Conservation (phyloP, 2,888 invertebrate genomes). For the Ischnus inquisitorius region DNA sequence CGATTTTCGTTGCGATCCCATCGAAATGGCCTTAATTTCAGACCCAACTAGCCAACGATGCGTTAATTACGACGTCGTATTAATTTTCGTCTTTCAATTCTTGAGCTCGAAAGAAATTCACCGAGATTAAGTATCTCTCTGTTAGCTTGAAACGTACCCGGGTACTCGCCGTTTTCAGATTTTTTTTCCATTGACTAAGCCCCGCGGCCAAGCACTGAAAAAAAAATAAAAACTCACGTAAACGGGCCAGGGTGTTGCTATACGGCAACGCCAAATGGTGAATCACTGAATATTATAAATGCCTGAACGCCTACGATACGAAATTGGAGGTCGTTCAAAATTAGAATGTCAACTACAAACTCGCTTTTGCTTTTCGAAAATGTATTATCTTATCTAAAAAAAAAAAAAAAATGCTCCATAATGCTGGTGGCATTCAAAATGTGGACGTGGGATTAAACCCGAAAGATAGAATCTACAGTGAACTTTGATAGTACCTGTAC, state of each 20-base stretch:
- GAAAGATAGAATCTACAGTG: slow-evolving; percentile 35
- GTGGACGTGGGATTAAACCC: background rate
- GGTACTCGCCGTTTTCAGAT: too few species aligned
- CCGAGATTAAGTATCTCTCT: background rate
- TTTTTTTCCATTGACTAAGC: too few species aligned
- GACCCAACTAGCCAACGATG: slow-evolving; percentile 60
- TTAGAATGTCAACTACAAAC: too few species aligned
- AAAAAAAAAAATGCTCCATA: background rate
- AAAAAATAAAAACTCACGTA: too few species aligned
- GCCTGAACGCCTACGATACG: too few species aligned
- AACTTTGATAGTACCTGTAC: slow-evolving; percentile 30
- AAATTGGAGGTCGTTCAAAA: too few species aligned
- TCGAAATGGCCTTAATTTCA: slow-evolving; percentile 50
- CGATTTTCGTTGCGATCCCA: slow-evolving; percentile 43
- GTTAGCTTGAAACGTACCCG: background rate
- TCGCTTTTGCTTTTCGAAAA: too few species aligned
- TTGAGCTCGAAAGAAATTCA: background rate
- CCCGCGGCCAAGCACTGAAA: too few species aligned
- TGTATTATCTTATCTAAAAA: background rate
- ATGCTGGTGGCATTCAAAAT: background rate
- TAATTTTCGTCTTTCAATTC: slow-evolving; percentile 17
- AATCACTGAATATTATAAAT: too few species aligned
- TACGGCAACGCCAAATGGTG: too few species aligned
- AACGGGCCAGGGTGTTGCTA: too few species aligned
- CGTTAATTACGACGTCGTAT: background rate